Evolutionary conservation across 2,797 vertebrate genomes (phyloP).

Genomic region (Lagocephalus sceleratus): DNA sequence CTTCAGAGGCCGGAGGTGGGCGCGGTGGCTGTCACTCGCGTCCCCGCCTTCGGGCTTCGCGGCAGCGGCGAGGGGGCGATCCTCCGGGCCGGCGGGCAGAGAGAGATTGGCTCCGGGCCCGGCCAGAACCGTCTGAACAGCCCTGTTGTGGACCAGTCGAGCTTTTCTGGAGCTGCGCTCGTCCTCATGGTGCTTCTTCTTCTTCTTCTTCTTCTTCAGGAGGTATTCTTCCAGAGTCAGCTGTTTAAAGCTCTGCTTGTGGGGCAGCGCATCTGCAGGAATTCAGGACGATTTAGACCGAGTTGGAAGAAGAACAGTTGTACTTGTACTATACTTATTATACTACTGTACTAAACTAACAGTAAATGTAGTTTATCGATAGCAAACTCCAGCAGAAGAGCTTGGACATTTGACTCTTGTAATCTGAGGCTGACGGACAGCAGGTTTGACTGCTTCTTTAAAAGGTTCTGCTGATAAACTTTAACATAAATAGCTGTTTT

Average conservation of each 20-base stretch:
- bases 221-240: slow-evolving; percentile 84
- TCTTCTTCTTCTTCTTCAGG: slow-evolving; percentile 93
- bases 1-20: slow-evolving; percentile 73
- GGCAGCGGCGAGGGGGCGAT: slow-evolving; percentile 47
- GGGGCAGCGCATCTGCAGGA: slow-evolving; percentile 72
- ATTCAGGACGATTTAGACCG: slow-evolving; percentile 12
- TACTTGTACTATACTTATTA: neutral
- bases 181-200: slow-evolving; percentile 90
- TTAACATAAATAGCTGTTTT: too few species aligned
- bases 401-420: too few species aligned
- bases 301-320: neutral
- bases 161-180: slow-evolving; percentile 81
- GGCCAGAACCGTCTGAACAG: slow-evolving; percentile 87
- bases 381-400: too few species aligned
- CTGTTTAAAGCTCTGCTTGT: slow-evolving; percentile 86
- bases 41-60: slow-evolving; percentile 79
- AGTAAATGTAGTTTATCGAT: too few species aligned
- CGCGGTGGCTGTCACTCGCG: slow-evolving; percentile 59
- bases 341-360: neutral
- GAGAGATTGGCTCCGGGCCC: slow-evolving; percentile 75
- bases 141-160: slow-evolving; percentile 85
- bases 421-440: too few species aligned
- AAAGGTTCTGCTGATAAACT: too few species aligned
- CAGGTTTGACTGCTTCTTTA: too few species aligned
- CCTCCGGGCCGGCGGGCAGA: slow-evolving; percentile 56